Conservation (phyloP, 2,888 invertebrate genomes). For the Nomada goodeniana region DNA sequence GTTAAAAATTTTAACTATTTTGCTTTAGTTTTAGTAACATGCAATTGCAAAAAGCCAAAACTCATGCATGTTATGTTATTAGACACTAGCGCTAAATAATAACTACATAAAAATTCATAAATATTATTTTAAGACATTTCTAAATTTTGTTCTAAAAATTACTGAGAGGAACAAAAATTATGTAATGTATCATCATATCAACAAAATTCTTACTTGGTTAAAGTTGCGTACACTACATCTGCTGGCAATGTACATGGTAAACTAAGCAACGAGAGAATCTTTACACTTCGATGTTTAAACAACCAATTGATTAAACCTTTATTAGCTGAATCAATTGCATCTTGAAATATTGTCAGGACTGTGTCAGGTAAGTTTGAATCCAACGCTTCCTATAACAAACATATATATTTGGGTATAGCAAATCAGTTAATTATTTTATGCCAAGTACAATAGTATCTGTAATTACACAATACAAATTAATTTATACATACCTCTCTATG, state of each 20-base stretch:
- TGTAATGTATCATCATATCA: neutral
- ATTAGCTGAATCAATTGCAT: conserved; percentile 96
- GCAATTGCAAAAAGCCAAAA: conserved; percentile 29
- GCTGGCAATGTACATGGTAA: conserved; percentile 95
- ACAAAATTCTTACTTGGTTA: conserved; percentile 91
- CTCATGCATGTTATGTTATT: conserved; percentile 30
- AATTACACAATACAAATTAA: neutral
- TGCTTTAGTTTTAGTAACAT: conserved; percentile 16
- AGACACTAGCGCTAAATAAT: neutral
- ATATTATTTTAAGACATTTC: neutral
- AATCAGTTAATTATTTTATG: conserved; percentile 2
- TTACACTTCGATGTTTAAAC: conserved; percentile 93
- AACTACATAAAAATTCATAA: neutral
- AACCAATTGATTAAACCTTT: conserved; percentile 96
- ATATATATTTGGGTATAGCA: neutral
- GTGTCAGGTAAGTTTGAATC: conserved; percentile 95
- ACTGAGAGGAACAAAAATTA: neutral
- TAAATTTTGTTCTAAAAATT: neutral
- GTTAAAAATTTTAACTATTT: neutral
- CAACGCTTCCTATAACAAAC: conserved; percentile 89
- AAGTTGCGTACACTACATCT: conserved; percentile 94
- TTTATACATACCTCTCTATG: conserved; percentile 90
- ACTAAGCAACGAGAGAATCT: conserved; percentile 91
- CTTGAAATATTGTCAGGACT: conserved; percentile 95
- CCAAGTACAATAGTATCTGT: neutral